Evolutionary conservation across 2,888 invertebrate genomes (phyloP), one percentile per base, ranked within the genome.

Genomic region (Rotaria socialis): DNA sequence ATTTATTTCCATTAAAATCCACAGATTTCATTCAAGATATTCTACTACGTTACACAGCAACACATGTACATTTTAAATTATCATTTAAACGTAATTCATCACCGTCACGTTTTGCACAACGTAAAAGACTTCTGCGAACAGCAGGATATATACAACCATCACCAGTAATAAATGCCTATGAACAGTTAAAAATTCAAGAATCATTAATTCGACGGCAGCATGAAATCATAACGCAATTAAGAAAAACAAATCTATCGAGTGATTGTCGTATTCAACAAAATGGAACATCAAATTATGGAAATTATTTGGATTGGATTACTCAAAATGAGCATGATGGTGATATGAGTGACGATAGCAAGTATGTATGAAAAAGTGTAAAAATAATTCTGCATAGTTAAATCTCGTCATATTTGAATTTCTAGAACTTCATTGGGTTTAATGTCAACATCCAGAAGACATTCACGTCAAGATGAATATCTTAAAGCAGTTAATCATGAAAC

Each of bases 71-170:
- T 14, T 80, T 80, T 80, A 80, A 43, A 80, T 10, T 80, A 80
- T 16, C 80, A 22, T 80, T 80, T 47, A 80, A 80, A 80, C 80
- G 80, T n/a, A 80, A 24, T 80, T 43, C 80, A 11, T 80, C 80
- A 24, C 80, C 80, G 47, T 80, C 80, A n/a, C 80, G 80, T 80
- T 80, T 47, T 10, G 80, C 80, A 41, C 80, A 80, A 47, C 80
- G 80, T 11, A 80, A 80, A n/a, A 80, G 47, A n/a, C 80, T 80
- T n/a, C 8, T 8, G 24, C 80, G 47, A 24, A 47, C 43, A n/a
- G 2, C 24, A 11, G 0, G 10, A 35, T 35, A 35, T 41, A 14
- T 14, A 47, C n/a, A 16, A 19, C 6, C 80, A 10, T 7, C 35
- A 35, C 35, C n/a, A 10, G 11, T n/a, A 14, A 80, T 4, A 11